Evolutionary conservation across 2,113 vertebrate genomes (phyloP), one percentile per base, ranked within the genome.

Genomic region (Macquaria australasica): DNA sequence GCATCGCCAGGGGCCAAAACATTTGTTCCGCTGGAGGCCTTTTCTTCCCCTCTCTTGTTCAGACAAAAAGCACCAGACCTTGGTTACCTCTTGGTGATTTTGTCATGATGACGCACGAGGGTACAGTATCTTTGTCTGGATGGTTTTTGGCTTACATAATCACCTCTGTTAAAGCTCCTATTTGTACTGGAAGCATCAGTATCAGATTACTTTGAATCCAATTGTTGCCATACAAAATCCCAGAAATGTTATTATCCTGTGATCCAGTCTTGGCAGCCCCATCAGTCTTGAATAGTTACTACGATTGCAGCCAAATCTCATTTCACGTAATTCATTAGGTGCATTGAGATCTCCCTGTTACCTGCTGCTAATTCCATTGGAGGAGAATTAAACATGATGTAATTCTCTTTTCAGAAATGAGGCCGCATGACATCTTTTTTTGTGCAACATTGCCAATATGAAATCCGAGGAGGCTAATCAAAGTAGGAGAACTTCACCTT

Each of bases 281-380:
- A 60, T 87, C 83, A 45, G 25, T 88, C 90, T 83, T 86, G 28
- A 82, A 68, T 81, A 77, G 74, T 79, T 69, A 41, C 74, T 66
- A n/a, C 78, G 84, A 89, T 77, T 71, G 75, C 75, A 86, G 87
- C 82, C 85, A 93, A 91, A 92, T 93, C 91, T 84, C 79, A 93
- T 94, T 94, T 85, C 18, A 53, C 71, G 70, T 84, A 75, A 87
- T 90, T 92, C 86, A 91, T 91, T 90, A 89, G 68, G 73, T 25
- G 67, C 77, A 62, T 67, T 81, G 56, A 84, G 77, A 89, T 84
- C 66, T 77, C 58, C 78, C 75, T 79, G 28, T 76, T 88, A 94
- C 92, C 92, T 94, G 88, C 88, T 60, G 56, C 81, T 90, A 89
- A 93, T 93, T 89, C 77, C 68, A 84, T 81, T 81, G 83, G 70